Evolutionary conservation across 2,888 invertebrate species (phyloP).

Genomic region (Teleiodes luculella): DNA sequence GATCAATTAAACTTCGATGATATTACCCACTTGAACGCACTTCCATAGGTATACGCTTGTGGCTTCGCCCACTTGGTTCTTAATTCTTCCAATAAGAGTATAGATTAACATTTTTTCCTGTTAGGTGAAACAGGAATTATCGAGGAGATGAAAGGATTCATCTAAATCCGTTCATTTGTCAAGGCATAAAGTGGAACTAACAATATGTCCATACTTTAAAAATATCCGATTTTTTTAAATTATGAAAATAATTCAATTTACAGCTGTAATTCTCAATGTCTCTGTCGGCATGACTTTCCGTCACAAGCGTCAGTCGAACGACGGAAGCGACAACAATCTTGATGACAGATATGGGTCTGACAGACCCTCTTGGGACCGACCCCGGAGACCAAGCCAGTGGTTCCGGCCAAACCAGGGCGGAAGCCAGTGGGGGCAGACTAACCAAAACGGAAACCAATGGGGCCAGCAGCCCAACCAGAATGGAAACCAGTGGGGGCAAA

Average conservation of each 20-base stretch:
- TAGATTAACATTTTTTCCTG: too few species aligned
- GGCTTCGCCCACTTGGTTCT: too few species aligned
- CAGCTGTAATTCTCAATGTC: conserved; percentile 41
- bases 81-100: too few species aligned
- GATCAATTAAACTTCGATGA: too few species aligned
- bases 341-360: conserved; percentile 55
- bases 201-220: not conserved
- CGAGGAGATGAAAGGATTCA: too few species aligned
- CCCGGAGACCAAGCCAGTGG: not conserved
- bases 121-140: too few species aligned
- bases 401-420: not conserved
- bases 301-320: conserved; percentile 37
- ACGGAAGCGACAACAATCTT: conserved; percentile 33
- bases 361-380: conserved; percentile 13
- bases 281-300: conserved; percentile 38
- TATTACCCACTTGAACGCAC: too few species aligned
- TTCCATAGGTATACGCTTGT: too few species aligned
- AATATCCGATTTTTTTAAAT: not conserved
- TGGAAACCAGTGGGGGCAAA: not conserved
- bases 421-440: too few species aligned
- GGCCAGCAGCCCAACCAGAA: not conserved
- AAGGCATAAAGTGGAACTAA: too few species aligned
- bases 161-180: too few species aligned
- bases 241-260: conserved; percentile 18
- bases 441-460: not conserved